Evolutionary conservation across 2,113 vertebrate genomes (phyloP).

Genomic region (Zosterops hypoxanthus): DNA sequence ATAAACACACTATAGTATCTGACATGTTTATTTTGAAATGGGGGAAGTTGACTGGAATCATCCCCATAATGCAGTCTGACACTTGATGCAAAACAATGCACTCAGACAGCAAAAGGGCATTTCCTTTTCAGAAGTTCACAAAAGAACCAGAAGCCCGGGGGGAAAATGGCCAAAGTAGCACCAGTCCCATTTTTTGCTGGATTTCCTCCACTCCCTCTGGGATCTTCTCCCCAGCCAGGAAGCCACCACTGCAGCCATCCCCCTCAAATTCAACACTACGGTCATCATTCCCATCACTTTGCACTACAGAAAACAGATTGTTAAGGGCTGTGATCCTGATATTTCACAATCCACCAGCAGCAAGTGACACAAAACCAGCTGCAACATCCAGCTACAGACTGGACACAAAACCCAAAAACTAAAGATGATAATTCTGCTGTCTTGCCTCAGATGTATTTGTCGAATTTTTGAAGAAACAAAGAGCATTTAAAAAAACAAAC

Average conservation of each 20-base stretch:
- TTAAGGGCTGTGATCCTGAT: background rate
- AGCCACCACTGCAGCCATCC: background rate
- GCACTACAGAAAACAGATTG: background rate
- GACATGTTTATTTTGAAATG: background rate
- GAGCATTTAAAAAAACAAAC: background rate
- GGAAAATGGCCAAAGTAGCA: background rate
- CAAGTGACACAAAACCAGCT: background rate
- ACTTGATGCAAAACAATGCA: background rate
- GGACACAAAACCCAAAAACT: background rate
- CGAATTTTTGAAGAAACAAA: background rate
- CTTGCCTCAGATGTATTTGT: background rate
- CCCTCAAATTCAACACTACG: background rate
- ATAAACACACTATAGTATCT: background rate
- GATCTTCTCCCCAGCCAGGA: background rate
- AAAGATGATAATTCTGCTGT: background rate
- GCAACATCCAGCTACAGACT: background rate
- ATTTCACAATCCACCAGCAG: background rate
- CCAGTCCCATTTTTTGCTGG: background rate
- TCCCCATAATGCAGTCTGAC: background rate
- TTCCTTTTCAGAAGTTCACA: constrained; percentile 14
- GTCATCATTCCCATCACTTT: background rate
- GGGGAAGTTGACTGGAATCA: background rate
- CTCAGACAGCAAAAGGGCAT: constrained; percentile 3
- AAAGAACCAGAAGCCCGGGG: background rate
- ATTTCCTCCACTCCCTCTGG: background rate